Evolutionary conservation across 2,888 invertebrate genomes (phyloP), one percentile per base, ranked within the genome.

Genomic region (Matsumyia berberina): DNA sequence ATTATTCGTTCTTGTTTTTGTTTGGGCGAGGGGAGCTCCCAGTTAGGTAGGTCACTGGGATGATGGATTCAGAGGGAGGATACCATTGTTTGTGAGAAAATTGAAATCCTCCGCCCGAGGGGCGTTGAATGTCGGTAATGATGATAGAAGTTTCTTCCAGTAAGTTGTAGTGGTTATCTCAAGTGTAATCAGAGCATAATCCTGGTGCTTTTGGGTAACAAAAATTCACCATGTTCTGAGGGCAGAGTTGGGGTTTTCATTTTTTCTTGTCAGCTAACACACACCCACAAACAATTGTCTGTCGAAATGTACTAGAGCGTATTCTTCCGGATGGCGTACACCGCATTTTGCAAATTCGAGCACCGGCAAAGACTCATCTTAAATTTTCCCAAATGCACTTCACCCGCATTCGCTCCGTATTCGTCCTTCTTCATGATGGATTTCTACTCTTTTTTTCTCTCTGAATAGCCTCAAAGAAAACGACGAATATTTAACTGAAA

Each of bases 381-480:
- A 39, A 11, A 46, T 51, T 33, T 51, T 72, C 77, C 55, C 72
- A 82, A 15, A 53, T 72, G 72, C 77, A 82, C 17, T 60, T 67
- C 11, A 24, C 24, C 24, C 24, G 24, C 4, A 24, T 24, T 24
- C 24, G 4, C 4, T n/a, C 1, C 11, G 7, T 35, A 29, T 66
- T 42, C 17, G 33, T 15, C 24, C 24, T 24, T 24, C 24, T 24
- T 4, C 4, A 24, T 24, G 24, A 4, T 24, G 24, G 24, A 24
- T 24, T 24, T 24, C n/a, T n/a, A n/a, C n/a, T n/a, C n/a, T n/a
- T n/a, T n/a, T n/a, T n/a, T n/a, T n/a, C 4, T 24, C 4, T 24
- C 2, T 69, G 42, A 66, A 60, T 55, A 81, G 39, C 7, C 37
- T 44, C 57, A 66, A 62, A 60, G 9, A 37, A 37, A 33, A 69